These are phyloP conservation scores for Drosophila lini DNA, from an alignment of 1,140 invertebrate species.

Conservation along the genomic window DNA sequence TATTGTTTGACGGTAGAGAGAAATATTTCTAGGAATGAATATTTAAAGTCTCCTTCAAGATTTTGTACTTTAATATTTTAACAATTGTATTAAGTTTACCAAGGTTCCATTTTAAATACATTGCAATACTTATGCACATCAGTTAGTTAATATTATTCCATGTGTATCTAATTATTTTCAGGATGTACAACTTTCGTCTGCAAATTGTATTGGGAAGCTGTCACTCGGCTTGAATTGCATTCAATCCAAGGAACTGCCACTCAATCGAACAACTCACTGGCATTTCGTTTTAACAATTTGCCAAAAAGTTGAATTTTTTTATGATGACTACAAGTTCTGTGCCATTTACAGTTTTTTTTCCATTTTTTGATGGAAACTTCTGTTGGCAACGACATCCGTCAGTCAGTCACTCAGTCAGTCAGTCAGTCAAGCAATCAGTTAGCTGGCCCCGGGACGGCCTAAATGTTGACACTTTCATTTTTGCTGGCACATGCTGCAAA, in stretches of 20 bases:
- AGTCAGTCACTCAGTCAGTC: constrained; percentile 35
- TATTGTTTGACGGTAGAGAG: neutral
- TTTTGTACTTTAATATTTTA: no score
- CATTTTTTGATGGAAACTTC: constrained; percentile 31
- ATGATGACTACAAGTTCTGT: constrained; percentile 36
- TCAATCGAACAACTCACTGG: constrained; percentile 62
- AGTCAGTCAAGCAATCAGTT: constrained; percentile 52
- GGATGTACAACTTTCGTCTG: constrained; percentile 4
- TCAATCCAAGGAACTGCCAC: constrained; percentile 37
- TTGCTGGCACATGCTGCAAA: constrained; percentile 43
- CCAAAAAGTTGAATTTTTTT: constrained; percentile 16
- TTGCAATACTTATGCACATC: no score
- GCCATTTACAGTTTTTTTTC: constrained; percentile 39
- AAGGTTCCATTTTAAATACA: neutral
- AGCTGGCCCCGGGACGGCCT: constrained; percentile 38
- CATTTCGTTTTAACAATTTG: constrained; percentile 61
- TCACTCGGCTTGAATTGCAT: constrained; percentile 10
- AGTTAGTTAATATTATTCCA: neutral
- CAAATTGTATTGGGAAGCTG: constrained; percentile 29
- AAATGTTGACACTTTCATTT: constrained; percentile 64
- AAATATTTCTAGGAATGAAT: neutral
- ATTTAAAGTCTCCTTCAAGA: no score
- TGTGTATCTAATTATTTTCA: constrained; percentile 4
- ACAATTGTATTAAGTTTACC: neutral
- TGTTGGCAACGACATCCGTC: constrained; percentile 47